Evolutionary conservation across 64 coral and sea anemone species (phyloP), one percentile per base, ranked within the genome.

Genomic region (Stichodactyla helianthus): DNA sequence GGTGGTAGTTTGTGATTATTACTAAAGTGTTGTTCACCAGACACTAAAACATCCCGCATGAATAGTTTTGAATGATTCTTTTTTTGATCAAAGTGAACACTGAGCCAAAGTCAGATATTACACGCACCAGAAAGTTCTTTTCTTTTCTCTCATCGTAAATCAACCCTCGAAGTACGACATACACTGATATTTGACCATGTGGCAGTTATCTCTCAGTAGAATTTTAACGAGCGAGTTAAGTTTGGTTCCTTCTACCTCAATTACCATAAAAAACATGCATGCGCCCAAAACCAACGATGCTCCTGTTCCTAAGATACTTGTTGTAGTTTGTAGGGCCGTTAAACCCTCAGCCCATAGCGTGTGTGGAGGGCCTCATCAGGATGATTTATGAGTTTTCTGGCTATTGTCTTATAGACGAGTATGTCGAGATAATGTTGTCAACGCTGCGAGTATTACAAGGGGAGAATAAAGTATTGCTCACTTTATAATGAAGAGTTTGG

Each of bases 351-450:
- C 78, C 50, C 52, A 52, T 81, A 81, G 78, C 78, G 78, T 81
- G 78, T 81, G 51, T 54, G 50, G 78, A 52, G 78, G 52, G 14
- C 78, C 52, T 81, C 78, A 81, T 81, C 78, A 54, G 6, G 6
- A 81, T 81, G 78, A 81, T 81, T 81, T 81, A 81, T 81, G 78
- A 52, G 78, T 81, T 52, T 51, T 81, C 78, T 52, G 26, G 35
- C 78, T 81, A 52, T 81, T 81, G 78, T 81, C 53, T 81, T 19
- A 81, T 81, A 15, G 52, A 81, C 78, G n/a, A 51, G 78, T 81
- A 81, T 54, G 16, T 14, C 18, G 50, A 81, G 78, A 81, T 81
- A 81, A 81, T 81, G 78, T 81, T 81, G 78, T 81, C 78, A 81
- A 81, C 78, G 51, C 52, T 54, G 51, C 44, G 78, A 81, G 78